A percentile compares a stretch with the other conserved stretches of the same genome.
Evolutionary conservation across 2,797 vertebrate species (phyloP).

Genomic region (Hybognathus amarus): DNA sequence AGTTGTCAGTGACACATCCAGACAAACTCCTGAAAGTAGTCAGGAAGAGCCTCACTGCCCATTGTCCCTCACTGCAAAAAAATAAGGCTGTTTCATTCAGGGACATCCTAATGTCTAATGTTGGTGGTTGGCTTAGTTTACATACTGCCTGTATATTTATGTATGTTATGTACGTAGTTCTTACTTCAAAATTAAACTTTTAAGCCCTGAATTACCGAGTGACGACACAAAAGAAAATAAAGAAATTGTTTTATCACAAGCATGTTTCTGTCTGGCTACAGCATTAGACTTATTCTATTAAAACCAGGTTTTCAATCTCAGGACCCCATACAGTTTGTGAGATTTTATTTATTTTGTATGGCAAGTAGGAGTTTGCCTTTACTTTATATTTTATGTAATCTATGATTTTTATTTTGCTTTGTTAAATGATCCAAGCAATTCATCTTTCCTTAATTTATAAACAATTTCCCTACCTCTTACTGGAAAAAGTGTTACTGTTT

Average conservation of each 20-base stretch:
- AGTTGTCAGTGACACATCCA: constrained; percentile 29
- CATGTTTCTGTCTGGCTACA: constrained; percentile 15
- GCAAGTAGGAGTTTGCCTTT: neutral
- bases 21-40: constrained; percentile 27
- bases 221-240: constrained; percentile 53
- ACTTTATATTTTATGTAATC: neutral
- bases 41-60: constrained; percentile 41
- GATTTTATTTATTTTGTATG: neutral
- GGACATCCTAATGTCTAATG: constrained; percentile 49
- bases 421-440: neutral
- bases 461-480: neutral
- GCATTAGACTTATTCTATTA: no score
- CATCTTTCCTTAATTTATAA: neutral
- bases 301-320: neutral
- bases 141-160: constrained; percentile 62
- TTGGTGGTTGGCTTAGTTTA: constrained; percentile 60
- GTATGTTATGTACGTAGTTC: constrained; percentile 55
- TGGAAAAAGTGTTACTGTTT: neutral
- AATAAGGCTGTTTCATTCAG: constrained; percentile 37
- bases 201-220: constrained; percentile 36
- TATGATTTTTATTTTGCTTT: neutral
- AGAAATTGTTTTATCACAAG: constrained; percentile 56
- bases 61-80: constrained; percentile 41
- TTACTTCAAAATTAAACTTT: constrained; percentile 48
- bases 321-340: neutral